Conservation (phyloP, 2,797 vertebrate genomes). For the Leucoraja ocellata region DNA sequence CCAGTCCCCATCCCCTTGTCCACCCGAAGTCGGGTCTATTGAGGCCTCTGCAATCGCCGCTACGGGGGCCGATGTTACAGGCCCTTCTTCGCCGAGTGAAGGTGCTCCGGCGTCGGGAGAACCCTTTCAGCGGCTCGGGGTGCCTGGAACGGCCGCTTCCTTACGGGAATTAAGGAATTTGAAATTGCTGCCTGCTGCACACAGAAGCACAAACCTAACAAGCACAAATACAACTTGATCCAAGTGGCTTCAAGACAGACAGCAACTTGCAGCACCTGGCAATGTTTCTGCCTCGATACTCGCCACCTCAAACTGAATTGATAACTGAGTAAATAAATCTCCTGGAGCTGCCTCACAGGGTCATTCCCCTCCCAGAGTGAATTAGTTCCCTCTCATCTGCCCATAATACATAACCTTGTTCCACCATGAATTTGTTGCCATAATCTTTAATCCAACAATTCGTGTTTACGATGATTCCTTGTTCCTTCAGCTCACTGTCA, state of each 20-base stretch:
- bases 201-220: background rate
- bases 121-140: too few relatives aligned
- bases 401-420: background rate
- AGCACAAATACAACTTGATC: too few relatives aligned
- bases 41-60: too few relatives aligned
- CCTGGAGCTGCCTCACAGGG: background rate
- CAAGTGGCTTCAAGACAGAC: background rate
- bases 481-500: background rate
- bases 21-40: too few relatives aligned
- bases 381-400: background rate
- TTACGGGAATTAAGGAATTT: background rate
- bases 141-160: too few relatives aligned
- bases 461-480: background rate
- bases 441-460: background rate
- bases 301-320: background rate
- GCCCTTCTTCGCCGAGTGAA: too few relatives aligned
- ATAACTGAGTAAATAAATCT: background rate
- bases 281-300: background rate
- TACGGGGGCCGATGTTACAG: too few relatives aligned
- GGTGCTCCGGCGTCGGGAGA: too few relatives aligned
- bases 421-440: background rate
- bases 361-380: background rate
- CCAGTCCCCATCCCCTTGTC: too few relatives aligned
- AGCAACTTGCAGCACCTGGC: background rate
- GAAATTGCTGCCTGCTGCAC: background rate